These are phyloP conservation scores for Drosophila jambulina DNA, from an alignment of 1,140 invertebrate genomes.

Conservation along the genomic window DNA sequence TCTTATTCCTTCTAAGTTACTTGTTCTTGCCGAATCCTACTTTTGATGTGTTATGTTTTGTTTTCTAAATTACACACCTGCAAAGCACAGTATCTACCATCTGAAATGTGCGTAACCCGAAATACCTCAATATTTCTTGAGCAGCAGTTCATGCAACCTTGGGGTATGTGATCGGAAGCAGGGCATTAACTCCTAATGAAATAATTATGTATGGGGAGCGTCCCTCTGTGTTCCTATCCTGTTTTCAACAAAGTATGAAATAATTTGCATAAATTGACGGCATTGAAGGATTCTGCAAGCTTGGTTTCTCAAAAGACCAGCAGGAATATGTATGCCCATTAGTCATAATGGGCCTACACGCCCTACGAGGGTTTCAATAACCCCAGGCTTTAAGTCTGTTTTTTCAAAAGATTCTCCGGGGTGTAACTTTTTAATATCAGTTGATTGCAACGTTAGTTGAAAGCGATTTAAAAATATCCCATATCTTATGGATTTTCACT, in stretches of 20 bases:
- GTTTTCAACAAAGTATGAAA: slow-evolving; percentile 28
- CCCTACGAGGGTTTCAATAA: slow-evolving; percentile 10
- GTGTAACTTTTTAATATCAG: slow-evolving; percentile 7
- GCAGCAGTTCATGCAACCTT: background rate
- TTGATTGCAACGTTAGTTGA: slow-evolving; percentile 7
- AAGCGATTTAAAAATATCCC: no score
- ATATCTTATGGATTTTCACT: background rate
- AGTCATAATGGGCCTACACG: slow-evolving; percentile 27
- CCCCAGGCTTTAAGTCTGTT: background rate
- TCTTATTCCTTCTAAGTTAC: background rate
- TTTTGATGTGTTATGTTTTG: no score
- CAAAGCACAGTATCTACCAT: background rate
- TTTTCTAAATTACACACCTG: background rate
- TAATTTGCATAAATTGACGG: slow-evolving; percentile 28
- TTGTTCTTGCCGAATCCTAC: background rate
- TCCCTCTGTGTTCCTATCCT: background rate
- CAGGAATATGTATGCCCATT: slow-evolving; percentile 16
- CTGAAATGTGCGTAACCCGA: background rate
- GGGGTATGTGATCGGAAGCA: slow-evolving; percentile 17
- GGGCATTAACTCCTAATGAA: slow-evolving; percentile 43
- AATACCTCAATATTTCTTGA: background rate
- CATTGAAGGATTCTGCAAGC: background rate
- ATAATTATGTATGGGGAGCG: slow-evolving; percentile 33
- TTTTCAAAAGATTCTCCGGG: slow-evolving; percentile 4
- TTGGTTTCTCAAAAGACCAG: background rate